A percentile compares a stretch with the other conserved stretches of the same genome.
phyloP scores from a whole-genome alignment of 2,888 invertebrate genomes.

The Nomada flava region DNA sequence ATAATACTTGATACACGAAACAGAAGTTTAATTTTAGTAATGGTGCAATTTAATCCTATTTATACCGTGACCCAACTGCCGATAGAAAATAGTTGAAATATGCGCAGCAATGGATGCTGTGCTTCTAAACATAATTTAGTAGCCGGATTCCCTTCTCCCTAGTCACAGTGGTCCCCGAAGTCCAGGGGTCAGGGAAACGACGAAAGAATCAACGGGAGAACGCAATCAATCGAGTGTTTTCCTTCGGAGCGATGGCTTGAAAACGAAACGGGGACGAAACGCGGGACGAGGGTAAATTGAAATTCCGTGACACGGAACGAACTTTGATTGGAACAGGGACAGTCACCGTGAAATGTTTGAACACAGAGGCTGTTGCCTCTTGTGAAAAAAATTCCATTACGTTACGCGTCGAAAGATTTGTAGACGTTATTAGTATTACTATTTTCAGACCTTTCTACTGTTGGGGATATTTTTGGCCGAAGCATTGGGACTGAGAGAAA shows the following conservation, averaged over 20 bases:
- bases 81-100: background rate
- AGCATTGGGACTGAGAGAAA: no score
- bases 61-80: background rate
- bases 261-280: constrained; percentile 25
- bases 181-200: constrained; percentile 29
- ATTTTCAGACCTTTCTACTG: no score
- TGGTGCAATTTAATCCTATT: background rate
- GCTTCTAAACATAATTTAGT: constrained; percentile 32
- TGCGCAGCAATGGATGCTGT: background rate
- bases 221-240: constrained; percentile 58
- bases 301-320: constrained; percentile 64
- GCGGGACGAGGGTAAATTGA: constrained; percentile 58
- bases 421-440: background rate
- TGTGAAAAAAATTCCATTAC: no score
- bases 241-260: constrained; percentile 49
- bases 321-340: constrained; percentile 59
- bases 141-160: constrained; percentile 9
- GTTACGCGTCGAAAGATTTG: background rate
- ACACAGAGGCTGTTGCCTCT: background rate
- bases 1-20: no score
- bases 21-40: background rate
- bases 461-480: no score
- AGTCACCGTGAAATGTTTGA: background rate
- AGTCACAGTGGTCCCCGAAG: no score
- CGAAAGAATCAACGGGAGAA: constrained; percentile 51